Evolutionary conservation across 2,888 invertebrate species (phyloP).

Genomic region (Noctua fimbriata): DNA sequence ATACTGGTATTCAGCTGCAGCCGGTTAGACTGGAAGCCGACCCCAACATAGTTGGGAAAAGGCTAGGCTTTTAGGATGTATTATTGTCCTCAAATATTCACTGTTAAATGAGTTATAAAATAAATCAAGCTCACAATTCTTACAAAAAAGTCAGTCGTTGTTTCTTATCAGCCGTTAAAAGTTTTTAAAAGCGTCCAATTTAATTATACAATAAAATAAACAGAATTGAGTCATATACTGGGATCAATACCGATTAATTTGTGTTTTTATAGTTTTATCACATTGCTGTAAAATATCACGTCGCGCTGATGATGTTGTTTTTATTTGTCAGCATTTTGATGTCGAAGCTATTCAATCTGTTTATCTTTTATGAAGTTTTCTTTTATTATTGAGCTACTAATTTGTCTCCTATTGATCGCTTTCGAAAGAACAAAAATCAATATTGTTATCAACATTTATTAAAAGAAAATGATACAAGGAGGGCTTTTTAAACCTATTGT

Average conservation of each 20-base stretch:
- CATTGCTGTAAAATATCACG: conserved; percentile 57
- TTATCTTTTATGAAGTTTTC: conserved; percentile 27
- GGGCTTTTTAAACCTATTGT: conserved; percentile 1
- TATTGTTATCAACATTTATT: not conserved
- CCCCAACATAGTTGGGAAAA: too few relatives aligned
- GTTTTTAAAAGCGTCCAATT: conserved; percentile 51
- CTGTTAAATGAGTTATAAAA: not conserved
- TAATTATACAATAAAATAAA: conserved; percentile 53
- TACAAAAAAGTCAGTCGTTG: conserved; percentile 19
- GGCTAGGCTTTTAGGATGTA: too few relatives aligned
- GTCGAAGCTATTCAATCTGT: conserved; percentile 17
- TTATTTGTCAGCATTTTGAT: conserved; percentile 27
- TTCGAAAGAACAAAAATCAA: not conserved
- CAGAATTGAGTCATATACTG: conserved; percentile 50
- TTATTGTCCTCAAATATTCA: not conserved
- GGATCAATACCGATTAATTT: conserved; percentile 50
- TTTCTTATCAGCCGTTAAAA: conserved; percentile 39
- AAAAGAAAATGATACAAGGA: not conserved
- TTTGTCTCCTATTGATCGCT: not conserved
- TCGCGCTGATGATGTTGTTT: conserved; percentile 26
- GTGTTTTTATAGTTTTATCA: conserved; percentile 54
- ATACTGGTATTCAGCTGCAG: too few relatives aligned
- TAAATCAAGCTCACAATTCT: not conserved
- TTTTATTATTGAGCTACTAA: not conserved
- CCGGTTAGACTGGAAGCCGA: too few relatives aligned